Base-by-base conservation (phyloP, 2,113 vertebrate genomes). In the Hippoglossus stenolepis region DNA sequence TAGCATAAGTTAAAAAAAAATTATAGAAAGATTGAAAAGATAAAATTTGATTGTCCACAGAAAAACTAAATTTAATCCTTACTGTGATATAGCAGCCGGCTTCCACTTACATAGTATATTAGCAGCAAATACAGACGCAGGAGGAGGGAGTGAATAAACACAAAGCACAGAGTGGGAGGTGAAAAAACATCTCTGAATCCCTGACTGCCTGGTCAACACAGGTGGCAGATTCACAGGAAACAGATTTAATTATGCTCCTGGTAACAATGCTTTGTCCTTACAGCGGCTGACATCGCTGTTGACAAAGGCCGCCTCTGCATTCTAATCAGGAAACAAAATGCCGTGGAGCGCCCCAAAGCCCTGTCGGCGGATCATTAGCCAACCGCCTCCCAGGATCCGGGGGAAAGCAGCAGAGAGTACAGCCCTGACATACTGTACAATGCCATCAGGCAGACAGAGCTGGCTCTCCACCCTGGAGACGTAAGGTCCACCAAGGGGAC, bases 261-360 rank as follows among this genome's bases (percentile, higher is more conserved):
- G 95, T 97, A 96, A 96, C 96, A 96, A 96, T 96, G 96, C 96
- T 95, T 96, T 93, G 93, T 95, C 95, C 95, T 94, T 95, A 94
- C 95, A 93, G 95, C 92, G 92, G 93, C 95, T 95, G 95, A 96
- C 96, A 95, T 94, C 90, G 94, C 93, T 96, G 94, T 96, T 95
- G 96, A 97, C 96, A 97, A 96, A 97, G 96, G 95, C 95, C 95
- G 95, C 95, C 90, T 88, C 94, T 80, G 96, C 95, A 95, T 97
- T 97, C 96, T 97, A 98, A 97, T 97, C 96, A 97, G 95, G 95
- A 97, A 96, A 97, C 96, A 97, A 97, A 98, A 97, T 93, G 90
- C 94, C 87, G 93, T 92, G 89, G 90, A 95, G 96, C 88, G 92
- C 92, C 88, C 94, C 89, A 79, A 95, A 94, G 94, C 95, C 94